Conservation (phyloP, 2,113 vertebrate species). For the Lontra canadensis region DNA sequence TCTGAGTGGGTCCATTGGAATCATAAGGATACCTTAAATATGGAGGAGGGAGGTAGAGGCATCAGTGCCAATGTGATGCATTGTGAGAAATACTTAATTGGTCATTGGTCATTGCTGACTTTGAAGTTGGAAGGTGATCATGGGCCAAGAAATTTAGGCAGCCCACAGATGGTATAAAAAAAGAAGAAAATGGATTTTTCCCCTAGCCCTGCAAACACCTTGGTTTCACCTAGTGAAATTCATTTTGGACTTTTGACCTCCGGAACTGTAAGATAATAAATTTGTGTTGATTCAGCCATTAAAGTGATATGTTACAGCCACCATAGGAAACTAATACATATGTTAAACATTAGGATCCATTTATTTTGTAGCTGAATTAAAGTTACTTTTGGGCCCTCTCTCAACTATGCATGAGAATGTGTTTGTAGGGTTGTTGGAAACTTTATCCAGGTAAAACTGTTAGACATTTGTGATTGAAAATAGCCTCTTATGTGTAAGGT, state of each 20-base stretch:
- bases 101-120: neutral
- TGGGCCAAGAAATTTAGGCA: neutral
- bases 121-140: neutral
- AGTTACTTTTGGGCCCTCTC: neutral
- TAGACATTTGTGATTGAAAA: neutral
- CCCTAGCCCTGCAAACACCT: neutral
- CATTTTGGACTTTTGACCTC: neutral
- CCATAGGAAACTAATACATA: neutral
- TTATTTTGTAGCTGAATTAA: conserved; percentile 22
- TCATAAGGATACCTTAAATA: neutral
- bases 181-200: neutral
- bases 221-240: neutral
- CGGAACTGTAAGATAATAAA: neutral
- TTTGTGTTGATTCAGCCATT: neutral
- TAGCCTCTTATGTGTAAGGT: neutral
- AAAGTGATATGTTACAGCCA: neutral
- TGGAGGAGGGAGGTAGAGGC: neutral
- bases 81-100: neutral
- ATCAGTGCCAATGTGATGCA: neutral
- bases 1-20: neutral
- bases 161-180: neutral
- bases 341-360: neutral
- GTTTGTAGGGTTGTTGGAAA: conserved; percentile 4
- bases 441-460: neutral
- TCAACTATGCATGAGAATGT: neutral